Evolutionary conservation across 2,797 vertebrate species (phyloP).

Genomic region (Pelobates cultripes): DNA sequence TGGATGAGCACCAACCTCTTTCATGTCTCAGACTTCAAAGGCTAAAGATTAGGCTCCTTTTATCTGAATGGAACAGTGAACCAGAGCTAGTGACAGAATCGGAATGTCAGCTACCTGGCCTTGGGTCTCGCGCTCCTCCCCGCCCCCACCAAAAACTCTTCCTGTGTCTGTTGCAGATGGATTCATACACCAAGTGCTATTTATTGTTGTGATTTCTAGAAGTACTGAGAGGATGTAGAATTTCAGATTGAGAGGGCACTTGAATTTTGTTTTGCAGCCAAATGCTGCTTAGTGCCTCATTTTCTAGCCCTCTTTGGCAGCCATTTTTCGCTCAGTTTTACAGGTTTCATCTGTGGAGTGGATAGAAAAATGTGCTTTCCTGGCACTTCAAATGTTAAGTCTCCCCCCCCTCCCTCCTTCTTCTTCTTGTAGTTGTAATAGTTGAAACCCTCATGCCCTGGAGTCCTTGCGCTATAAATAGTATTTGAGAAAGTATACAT

Average conservation of each 20-base stretch:
- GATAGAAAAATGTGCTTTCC: not conserved
- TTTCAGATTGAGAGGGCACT: constrained; percentile 6
- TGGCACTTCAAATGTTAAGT: not conserved
- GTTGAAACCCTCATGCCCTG: not conserved
- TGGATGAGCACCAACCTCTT: constrained; percentile 66
- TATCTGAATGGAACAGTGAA: constrained; percentile 70
- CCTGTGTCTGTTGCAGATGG: not conserved
- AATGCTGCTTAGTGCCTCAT: constrained; percentile 12
- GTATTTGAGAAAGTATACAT: not conserved
- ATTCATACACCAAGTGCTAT: constrained; percentile 4
- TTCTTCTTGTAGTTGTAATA: not conserved
- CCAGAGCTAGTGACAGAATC: constrained; percentile 53
- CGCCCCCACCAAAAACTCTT: not conserved
- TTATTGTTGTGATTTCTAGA: constrained; percentile 18
- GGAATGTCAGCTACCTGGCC: constrained; percentile 48
- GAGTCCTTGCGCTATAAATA: constrained; percentile 10
- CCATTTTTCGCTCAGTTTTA: not conserved
- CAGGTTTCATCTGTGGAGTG: too few relatives aligned
- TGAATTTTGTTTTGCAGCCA: constrained; percentile 1
- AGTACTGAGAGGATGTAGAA: not conserved
- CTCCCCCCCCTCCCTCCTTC: too few relatives aligned
- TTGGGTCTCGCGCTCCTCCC: constrained; percentile 47
- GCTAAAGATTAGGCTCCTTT: constrained; percentile 68
- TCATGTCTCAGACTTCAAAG: constrained; percentile 72
- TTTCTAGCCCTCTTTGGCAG: not conserved